Conservation (phyloP, 30 jellyfish, hydroid and myxozoan species). For the Nemopilema nomurai region DNA sequence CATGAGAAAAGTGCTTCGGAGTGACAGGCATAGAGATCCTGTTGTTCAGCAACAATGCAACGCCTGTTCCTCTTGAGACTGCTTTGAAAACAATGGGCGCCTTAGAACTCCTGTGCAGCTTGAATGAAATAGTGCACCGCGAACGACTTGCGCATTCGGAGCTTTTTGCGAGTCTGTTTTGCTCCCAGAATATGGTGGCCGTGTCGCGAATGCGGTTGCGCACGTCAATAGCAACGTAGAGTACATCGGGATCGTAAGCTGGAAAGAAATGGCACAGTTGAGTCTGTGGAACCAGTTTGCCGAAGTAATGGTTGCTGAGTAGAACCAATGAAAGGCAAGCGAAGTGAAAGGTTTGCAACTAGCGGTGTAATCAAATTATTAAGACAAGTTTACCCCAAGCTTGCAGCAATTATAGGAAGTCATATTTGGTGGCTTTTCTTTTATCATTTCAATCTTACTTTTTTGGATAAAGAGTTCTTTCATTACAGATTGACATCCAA, state of each 20-base stretch:
- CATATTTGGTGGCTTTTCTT: too few species aligned
- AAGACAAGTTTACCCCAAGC: too few species aligned
- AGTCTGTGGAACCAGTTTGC: too few species aligned
- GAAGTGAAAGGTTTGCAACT: too few species aligned
- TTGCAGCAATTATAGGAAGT: too few species aligned
- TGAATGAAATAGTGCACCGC: constrained; percentile 20
- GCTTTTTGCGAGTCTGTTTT: not conserved
- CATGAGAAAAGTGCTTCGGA: constrained; percentile 14
- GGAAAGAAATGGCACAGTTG: too few species aligned
- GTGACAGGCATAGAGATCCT: not conserved
- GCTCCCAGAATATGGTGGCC: constrained; percentile 22
- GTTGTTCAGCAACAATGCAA: not conserved
- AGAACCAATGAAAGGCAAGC: too few species aligned
- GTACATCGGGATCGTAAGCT: constrained; percentile 27
- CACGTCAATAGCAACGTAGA: constrained; percentile 19
- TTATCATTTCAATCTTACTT: too few species aligned
- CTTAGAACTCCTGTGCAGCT: not conserved
- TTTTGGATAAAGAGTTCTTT: too few species aligned
- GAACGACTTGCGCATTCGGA: not conserved
- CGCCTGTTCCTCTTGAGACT: constrained; percentile 11
- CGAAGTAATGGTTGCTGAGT: not conserved
- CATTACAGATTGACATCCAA: too few species aligned
- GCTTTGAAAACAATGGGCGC: constrained; percentile 20
- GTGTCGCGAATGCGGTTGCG: constrained; percentile 18
- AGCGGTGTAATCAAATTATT: too few species aligned